Evolutionary conservation across 2,888 invertebrate genomes (phyloP).

Genomic region (Caradrina kadenii): DNA sequence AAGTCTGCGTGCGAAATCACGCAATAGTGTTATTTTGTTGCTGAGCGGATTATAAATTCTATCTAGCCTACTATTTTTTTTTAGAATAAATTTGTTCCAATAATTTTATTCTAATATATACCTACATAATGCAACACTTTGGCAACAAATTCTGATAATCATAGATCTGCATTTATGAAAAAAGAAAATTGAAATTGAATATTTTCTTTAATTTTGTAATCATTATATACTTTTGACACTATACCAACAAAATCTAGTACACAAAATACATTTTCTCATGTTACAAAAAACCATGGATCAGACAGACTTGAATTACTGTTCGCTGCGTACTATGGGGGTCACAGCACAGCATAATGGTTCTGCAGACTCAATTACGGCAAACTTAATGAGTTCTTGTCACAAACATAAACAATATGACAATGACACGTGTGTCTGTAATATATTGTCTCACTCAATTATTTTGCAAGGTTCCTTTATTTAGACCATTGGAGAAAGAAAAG

Average conservation of each 20-base stretch:
- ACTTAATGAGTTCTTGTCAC: slow-evolving; percentile 65
- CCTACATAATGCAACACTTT: neutral
- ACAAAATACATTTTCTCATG: neutral
- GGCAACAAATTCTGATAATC: too few relatives aligned
- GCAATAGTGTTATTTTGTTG: neutral
- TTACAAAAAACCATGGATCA: neutral
- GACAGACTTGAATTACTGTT: slow-evolving; percentile 28
- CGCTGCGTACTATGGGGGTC: slow-evolving; percentile 22
- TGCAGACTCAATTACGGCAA: slow-evolving; percentile 56
- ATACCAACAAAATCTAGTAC: too few relatives aligned
- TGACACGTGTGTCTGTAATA: slow-evolving; percentile 45
- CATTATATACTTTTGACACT: too few relatives aligned
- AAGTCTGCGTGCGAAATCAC: slow-evolving; percentile 5
- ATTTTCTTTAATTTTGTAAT: too few relatives aligned
- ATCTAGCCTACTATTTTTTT: neutral
- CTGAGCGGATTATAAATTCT: slow-evolving; percentile 6
- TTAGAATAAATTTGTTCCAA: neutral
- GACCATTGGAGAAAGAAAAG: slow-evolving; percentile 16
- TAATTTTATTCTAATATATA: neutral
- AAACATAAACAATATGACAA: slow-evolving; percentile 57
- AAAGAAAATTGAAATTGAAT: too few relatives aligned
- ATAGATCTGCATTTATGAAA: too few relatives aligned
- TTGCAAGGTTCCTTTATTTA: slow-evolving; percentile 28
- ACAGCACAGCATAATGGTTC: slow-evolving; percentile 43
- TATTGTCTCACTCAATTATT: slow-evolving; percentile 22